Evolutionary conservation across 2,888 invertebrate genomes (phyloP), one percentile per base, ranked within the genome.

Genomic region (Microdon myrmicae): DNA sequence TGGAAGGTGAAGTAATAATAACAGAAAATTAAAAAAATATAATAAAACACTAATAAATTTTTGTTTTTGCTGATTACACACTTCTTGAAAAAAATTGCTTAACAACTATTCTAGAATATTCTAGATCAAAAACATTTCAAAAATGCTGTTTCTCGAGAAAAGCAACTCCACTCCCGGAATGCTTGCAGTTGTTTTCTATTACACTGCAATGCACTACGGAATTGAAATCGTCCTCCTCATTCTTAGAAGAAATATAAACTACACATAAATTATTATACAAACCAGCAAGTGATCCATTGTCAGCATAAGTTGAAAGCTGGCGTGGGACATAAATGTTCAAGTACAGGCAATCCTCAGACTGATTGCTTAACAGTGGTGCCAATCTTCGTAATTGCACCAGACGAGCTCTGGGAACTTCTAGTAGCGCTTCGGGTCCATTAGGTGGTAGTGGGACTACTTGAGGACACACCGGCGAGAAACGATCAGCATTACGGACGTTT

Each of bases 191-290:
- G 84, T 84, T 85, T 79, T 81, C 84, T 68, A 67, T 38, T 82
- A 89, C 89, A 90, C 92, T 92, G 92, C 92, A 92, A 92, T 92
- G 92, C 92, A 92, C 92, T 92, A 91, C 92, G 92, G 92, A 92
- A 92, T 92, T 92, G 92, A 92, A 84, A 87, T 71, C 71, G 71
- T 71, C 71, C 41, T 44, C 51, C 9, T 49, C 2, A 13, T 7
- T 7, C 8, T 22, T 29, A 9, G 8, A 19, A 19, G 29, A 35
- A 12, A 7, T 29, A 16, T 20, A 12, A 16, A 8, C 13, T 22
- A 17, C 8, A 16, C 1, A 31, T 14, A 3, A 2, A 1, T 2
- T 31, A 2, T 38, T 38, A 25, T n/a, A 64, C 64, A 56, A 43
- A 64, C 64, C 23, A 14, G 29, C 9, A 26, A 48, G 17, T 10